A percentile compares a stretch with the other conserved stretches of the same genome.
These are phyloP conservation scores for Cosmopolites sordidus DNA, from an alignment of 2,888 invertebrate species.

Conservation along the genomic window DNA sequence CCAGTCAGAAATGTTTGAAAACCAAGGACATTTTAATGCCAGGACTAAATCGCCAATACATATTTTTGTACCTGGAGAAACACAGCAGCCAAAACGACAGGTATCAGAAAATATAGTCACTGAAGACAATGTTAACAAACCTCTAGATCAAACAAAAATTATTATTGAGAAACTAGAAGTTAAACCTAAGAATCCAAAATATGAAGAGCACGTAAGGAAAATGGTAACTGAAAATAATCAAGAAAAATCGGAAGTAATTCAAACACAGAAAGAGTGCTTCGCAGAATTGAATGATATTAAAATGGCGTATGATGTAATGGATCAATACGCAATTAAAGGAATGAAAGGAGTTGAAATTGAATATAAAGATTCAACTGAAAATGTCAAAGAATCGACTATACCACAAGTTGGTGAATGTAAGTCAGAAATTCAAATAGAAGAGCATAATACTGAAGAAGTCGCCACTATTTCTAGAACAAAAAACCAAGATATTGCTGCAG, in stretches of 20 bases:
- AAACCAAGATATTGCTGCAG: not conserved
- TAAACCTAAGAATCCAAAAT: slow-evolving; percentile 33
- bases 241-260: slow-evolving; percentile 37
- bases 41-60: slow-evolving; percentile 41
- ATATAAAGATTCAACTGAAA: slow-evolving; percentile 20
- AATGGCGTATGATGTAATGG: slow-evolving; percentile 35
- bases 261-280: slow-evolving; percentile 41
- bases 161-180: slow-evolving; percentile 29
- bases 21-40: slow-evolving; percentile 46
- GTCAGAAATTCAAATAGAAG: not conserved
- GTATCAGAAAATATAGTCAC: no score
- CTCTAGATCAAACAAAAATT: slow-evolving; percentile 25
- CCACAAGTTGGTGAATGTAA: not conserved
- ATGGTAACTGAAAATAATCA: slow-evolving; percentile 34
- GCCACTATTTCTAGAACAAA: not conserved
- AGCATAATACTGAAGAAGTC: not conserved
- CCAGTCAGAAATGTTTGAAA: slow-evolving; percentile 45
- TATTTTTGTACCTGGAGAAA: slow-evolving; percentile 39
- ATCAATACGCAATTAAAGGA: slow-evolving; percentile 26
- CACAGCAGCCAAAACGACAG: not conserved
- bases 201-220: slow-evolving; percentile 37
- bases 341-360: slow-evolving; percentile 24
- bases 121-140: slow-evolving; percentile 11
- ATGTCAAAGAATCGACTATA: slow-evolving; percentile 25
- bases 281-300: slow-evolving; percentile 41